Conservation (phyloP, 2,888 invertebrate species). For the Tridacna crocea region DNA sequence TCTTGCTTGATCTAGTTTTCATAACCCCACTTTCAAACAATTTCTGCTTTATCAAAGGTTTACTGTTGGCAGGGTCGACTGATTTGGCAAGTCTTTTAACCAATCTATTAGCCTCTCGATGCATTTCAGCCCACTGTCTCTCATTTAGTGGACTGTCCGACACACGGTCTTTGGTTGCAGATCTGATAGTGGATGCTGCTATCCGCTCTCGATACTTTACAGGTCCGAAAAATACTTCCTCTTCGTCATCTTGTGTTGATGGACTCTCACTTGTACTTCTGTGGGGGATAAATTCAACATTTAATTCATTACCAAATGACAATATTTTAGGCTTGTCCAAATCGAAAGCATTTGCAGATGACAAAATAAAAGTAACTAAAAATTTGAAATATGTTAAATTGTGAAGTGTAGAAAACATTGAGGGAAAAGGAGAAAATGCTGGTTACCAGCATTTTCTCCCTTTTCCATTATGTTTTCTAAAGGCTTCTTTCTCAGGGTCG, state of each 20-base stretch:
- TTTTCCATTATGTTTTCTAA: no score
- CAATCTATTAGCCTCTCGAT: conserved; percentile 69
- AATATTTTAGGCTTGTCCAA: not conserved
- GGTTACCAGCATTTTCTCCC: no score
- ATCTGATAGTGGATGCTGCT: conserved; percentile 61
- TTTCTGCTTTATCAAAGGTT: conserved; percentile 12
- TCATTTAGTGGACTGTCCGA: conserved; percentile 69
- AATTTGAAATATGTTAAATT: no score
- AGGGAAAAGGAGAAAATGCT: no score
- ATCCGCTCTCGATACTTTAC: conserved; percentile 72
- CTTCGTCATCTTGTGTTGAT: conserved; percentile 64
- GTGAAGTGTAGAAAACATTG: no score
- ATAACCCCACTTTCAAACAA: conserved; percentile 39
- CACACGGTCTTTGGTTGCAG: conserved; percentile 49
- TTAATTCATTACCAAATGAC: not conserved
- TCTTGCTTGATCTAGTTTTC: not conserved
- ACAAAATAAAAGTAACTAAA: no score
- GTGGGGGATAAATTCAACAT: not conserved
- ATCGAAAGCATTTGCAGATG: not conserved
- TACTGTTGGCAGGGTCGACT: conserved; percentile 31
- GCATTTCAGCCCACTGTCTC: conserved; percentile 69
- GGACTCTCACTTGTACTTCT: conserved; percentile 5
- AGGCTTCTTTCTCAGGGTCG: no score
- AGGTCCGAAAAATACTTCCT: conserved; percentile 76
- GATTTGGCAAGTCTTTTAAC: conserved; percentile 60